Conservation (phyloP, 2,797 vertebrate genomes). For the Propithecus deckenii region DNA sequence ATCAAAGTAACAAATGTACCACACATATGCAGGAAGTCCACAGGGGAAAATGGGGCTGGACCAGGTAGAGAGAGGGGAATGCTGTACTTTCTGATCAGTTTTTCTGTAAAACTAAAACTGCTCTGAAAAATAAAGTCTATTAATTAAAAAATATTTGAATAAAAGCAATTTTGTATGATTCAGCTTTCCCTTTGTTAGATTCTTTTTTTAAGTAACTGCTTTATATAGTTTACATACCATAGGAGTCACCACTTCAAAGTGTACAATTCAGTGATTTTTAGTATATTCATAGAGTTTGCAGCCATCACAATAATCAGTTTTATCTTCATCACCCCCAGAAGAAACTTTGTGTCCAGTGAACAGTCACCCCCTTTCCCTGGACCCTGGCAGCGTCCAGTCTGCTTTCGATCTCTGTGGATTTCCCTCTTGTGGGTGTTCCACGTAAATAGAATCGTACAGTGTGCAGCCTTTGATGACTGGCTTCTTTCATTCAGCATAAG, state of each 20-base stretch:
- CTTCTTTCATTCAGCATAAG: too few relatives aligned
- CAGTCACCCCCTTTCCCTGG: neutral
- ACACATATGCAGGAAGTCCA: too few relatives aligned
- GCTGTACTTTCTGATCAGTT: neutral
- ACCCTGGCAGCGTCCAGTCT: neutral
- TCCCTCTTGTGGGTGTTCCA: too few relatives aligned
- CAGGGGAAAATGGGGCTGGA: too few relatives aligned
- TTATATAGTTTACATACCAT: neutral
- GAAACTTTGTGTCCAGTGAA: neutral
- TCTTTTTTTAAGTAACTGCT: neutral
- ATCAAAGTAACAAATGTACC: neutral
- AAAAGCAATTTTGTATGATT: neutral
- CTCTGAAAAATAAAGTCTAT: neutral
- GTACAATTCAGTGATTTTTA: too few relatives aligned
- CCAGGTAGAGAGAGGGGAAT: neutral
- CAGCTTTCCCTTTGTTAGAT: neutral
- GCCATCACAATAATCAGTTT: neutral
- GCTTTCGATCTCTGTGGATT: too few relatives aligned
- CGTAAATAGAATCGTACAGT: too few relatives aligned
- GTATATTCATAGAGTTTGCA: neutral
- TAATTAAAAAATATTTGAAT: neutral
- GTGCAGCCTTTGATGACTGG: too few relatives aligned
- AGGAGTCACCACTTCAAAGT: neutral
- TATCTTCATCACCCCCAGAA: neutral
- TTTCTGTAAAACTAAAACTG: neutral